Conservation (phyloP, 1,140 invertebrate species). For the Drosophila lowei region DNA sequence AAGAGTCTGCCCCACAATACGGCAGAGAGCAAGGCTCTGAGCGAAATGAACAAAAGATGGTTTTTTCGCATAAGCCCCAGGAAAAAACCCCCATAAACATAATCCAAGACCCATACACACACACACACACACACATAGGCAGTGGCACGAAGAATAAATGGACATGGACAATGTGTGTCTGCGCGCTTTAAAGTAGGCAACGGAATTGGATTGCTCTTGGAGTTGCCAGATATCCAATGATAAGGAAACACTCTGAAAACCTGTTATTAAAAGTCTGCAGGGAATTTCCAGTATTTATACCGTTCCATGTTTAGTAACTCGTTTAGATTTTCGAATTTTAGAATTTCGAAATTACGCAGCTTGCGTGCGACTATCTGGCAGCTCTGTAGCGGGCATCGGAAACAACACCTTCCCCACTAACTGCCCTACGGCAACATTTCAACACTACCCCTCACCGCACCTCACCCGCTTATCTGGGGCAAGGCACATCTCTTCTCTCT, state of each 20-base stretch:
- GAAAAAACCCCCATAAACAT: slow-evolving; percentile 32
- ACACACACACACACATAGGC: slow-evolving; percentile 9
- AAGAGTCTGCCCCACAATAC: slow-evolving; percentile 51
- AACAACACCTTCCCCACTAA: slow-evolving; percentile 54
- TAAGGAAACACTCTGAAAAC: neutral
- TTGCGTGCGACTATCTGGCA: slow-evolving; percentile 35
- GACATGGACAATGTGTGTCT: slow-evolving; percentile 1
- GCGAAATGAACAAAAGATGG: slow-evolving; percentile 63
- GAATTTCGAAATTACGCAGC: neutral
- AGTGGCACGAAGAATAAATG: slow-evolving; percentile 1
- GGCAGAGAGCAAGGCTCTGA: slow-evolving; percentile 43
- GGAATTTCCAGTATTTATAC: no score
- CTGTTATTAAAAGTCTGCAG: no score
- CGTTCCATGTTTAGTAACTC: neutral
- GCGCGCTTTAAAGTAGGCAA: slow-evolving; percentile 54
- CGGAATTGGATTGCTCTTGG: slow-evolving; percentile 23
- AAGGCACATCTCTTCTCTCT: slow-evolving; percentile 44
- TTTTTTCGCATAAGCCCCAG: slow-evolving; percentile 54
- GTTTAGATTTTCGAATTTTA: neutral
- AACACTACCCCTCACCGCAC: slow-evolving; percentile 21
- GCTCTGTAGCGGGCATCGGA: slow-evolving; percentile 13
- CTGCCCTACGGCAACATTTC: slow-evolving; percentile 68
- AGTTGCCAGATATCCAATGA: slow-evolving; percentile 48
- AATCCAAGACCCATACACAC: slow-evolving; percentile 13
- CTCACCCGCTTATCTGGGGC: slow-evolving; percentile 29